Evolutionary conservation across 1,140 invertebrate genomes (phyloP), one percentile per base, ranked within the genome.

Genomic region (Tyrophagus putrescentiae): DNA sequence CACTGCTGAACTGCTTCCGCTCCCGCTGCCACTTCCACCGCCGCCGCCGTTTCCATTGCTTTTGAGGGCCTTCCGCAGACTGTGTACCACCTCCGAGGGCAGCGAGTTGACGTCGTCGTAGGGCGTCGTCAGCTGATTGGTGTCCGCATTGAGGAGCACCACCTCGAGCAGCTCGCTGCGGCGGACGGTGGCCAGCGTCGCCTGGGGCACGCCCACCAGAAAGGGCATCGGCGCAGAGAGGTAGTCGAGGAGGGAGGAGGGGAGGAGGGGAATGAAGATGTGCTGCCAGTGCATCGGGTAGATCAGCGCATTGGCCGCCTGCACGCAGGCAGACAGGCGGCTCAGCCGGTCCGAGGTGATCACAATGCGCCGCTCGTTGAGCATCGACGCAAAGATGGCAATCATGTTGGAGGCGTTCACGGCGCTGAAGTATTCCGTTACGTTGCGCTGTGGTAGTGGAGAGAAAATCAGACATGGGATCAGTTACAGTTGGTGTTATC

Each of bases 281-380:
- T 96, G 90, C 72, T 97, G 92, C 92, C 93, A 97, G 65, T 84
- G 83, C 89, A 97, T 94, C 4, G 93, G 93, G 74, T 94, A 96
- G 29, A 97, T 80, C 31, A 95, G 79, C 60, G 86, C 81, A 70
- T 92, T 92, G 6, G 88, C 86, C 4, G 91, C 89, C 72, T 95
- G 89, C 18, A 96, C 85, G 69, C 91, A 93, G 1, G 90, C 86
- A 63, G 87, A 90, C 41, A 97, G 74, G 60, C 87, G 77, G 65
- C 84, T 87, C 58, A 93, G 75, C 70, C 83, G 84, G 62, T 82
- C 83, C 0, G 90, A 94, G 4, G 83, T 87, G 64, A 96, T 83
- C 57, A 95, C 82, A 61, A 97, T 88, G 34, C 92, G 76, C 57
- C 93, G 77, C 72, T 97, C 93, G 68, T 88, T 84, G 13, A 97